Base-by-base conservation (phyloP, 2,113 vertebrate genomes). In the Astur gentilis region DNA sequence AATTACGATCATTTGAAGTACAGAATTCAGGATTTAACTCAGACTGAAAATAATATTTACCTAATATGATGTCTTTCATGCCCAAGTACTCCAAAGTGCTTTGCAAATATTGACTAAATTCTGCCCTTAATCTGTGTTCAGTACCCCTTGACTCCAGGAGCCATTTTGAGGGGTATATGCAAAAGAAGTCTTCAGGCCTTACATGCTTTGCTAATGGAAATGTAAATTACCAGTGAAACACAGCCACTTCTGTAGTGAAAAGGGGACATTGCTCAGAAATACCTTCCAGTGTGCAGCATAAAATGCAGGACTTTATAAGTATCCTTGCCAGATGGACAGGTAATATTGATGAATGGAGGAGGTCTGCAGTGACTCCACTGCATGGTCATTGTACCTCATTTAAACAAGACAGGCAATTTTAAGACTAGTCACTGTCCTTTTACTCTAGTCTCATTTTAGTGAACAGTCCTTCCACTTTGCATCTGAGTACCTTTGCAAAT, bases 21-120 rank as follows among this genome's bases (percentile, higher is more conserved):
- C n/a, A 89, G 57, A 91, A 69, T 87, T 95, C 73, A 65, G 69
- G 57, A 76, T 84, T 95, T 89, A 92, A 89, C 27, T 58, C 31
- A 40, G 47, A 87, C 67, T 76, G 27, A 92, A 97, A 92, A 71
- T 34, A 90, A 71, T 96, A 91, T 93, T 97, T 89, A 95, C 61
- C 22, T 72, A 89, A 69, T 82, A 67, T 29, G 20, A 90, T 62
- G 76, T 29, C 80, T 91, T 96, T 94, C 86, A 95, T 76, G 61
- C 65, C 57, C 81, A 94, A 91, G 65, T 79, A 95, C 40, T 77
- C 65, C 69, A 38, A 91, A 96, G 61, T 89, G 61, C 61, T 92
- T 89, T 87, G 70, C 49, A 94, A 97, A 95, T 92, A 97, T 69
- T 95, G 73, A 89, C 73, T 67, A 61, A 94, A 95, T 95, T 92